Percentiles rank a stretch among this genome's conserved stretches.
These are phyloP conservation scores for Sarcophaga carnaria DNA, from an alignment of 2,888 invertebrate genomes.

Conservation along the genomic window DNA sequence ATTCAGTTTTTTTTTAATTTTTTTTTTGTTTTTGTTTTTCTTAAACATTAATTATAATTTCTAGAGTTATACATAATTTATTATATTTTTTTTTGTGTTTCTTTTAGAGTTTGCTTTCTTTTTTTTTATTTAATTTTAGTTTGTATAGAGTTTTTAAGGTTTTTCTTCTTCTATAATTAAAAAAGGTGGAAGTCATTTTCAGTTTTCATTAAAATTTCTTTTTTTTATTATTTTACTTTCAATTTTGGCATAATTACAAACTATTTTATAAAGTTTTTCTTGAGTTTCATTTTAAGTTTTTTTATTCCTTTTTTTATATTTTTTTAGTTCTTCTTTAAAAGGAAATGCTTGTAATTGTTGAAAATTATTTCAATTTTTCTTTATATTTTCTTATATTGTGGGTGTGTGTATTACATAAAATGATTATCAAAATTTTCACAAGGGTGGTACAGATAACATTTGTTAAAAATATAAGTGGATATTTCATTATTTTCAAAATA, in stretches of 20 bases:
- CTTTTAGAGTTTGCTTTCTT: constrained; percentile 3
- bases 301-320: background rate
- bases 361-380: background rate
- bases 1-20: background rate
- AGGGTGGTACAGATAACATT: constrained; percentile 44
- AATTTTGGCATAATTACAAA: constrained; percentile 39
- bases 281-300: background rate
- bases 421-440: constrained; percentile 64
- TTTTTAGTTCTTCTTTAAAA: constrained; percentile 3
- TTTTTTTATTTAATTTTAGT: constrained; percentile 15
- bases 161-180: constrained; percentile 14
- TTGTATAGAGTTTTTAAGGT: background rate
- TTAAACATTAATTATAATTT: constrained; percentile 32
- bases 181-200: constrained; percentile 48
- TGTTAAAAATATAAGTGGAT: constrained; percentile 38
- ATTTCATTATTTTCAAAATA: background rate
- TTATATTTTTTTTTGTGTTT: background rate
- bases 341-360: background rate
- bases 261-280: background rate
- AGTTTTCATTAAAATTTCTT: background rate
- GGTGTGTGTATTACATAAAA: constrained; percentile 33
- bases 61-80: background rate
- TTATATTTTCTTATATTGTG: background rate
- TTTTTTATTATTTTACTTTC: background rate
- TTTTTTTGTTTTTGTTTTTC: background rate